Evolutionary conservation across 2,888 invertebrate species (phyloP).

Genomic region (Dorcus parallelipipedus): DNA sequence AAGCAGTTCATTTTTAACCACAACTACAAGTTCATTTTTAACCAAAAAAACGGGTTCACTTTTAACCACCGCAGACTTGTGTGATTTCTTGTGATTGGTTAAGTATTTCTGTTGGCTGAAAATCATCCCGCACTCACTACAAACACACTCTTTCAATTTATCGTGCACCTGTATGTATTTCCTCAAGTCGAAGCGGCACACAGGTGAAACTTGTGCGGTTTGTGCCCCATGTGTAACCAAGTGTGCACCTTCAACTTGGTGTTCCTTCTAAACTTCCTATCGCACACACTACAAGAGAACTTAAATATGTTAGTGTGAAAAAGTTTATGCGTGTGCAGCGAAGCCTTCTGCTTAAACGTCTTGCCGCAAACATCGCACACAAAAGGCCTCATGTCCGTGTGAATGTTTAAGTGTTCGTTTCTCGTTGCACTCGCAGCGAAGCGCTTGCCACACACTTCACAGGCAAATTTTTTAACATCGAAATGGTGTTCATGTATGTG

Average conservation of each 20-base stretch:
- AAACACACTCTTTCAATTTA: conserved; percentile 42
- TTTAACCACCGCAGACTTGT: conserved; percentile 2
- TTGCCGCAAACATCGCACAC: conserved; percentile 57
- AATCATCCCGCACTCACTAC: conserved; percentile 44
- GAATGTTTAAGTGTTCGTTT: conserved; percentile 53
- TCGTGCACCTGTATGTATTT: conserved; percentile 48
- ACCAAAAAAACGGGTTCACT: no score
- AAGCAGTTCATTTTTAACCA: no score
- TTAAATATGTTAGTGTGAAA: conserved; percentile 45
- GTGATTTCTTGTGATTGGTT: conserved; percentile 36
- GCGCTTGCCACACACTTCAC: conserved; percentile 49
- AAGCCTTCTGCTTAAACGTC: conserved; percentile 53
- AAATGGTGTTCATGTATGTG: conserved; percentile 54
- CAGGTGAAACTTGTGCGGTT: conserved; percentile 51
- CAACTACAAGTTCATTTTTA: no score
- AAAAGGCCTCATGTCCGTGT: conserved; percentile 49
- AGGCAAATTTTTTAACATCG: conserved; percentile 49
- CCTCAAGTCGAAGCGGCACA: conserved; percentile 52
- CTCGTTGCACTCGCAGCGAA: conserved; percentile 53
- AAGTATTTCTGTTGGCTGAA: conserved; percentile 52
- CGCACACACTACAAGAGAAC: conserved; percentile 52
- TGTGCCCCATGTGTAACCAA: conserved; percentile 56
- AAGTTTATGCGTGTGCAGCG: conserved; percentile 52
- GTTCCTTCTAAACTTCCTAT: conserved; percentile 54
- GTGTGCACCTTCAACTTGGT: conserved; percentile 55